Evolutionary conservation across 2,113 vertebrate species (phyloP), one percentile per base, ranked within the genome.

Genomic region (Macquaria australasica): DNA sequence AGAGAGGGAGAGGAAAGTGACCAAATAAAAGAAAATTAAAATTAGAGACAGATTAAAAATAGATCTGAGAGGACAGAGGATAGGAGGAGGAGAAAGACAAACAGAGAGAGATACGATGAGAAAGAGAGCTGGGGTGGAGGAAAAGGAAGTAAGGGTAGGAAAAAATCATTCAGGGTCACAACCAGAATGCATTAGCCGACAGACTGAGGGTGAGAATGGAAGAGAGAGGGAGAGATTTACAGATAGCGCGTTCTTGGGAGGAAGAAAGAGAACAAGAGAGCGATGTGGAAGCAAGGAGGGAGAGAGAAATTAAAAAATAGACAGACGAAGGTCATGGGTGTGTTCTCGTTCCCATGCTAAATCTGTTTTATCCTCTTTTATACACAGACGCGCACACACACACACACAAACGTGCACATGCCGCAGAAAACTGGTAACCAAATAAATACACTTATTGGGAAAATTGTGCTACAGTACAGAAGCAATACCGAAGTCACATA

Each of bases 1-100:
- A 23, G 34, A 23, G 45, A 45, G 48, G 28, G 31, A 68, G 48
- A 51, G 62, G 77, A 79, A 69, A 81, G 66, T 83, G 86, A 85
- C 76, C 84, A 74, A 87, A 87, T 78, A 81, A 75, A 79, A 85
- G 73, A 48, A 66, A 82, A 82, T 81, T 76, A 60, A 83, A 90
- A 89, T 88, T 84, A 85, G 82, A 79, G 71, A 59, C 45, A 23
- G 73, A 60, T 83, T 88, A 88, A 83, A 88, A 91, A 91, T 92
- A 90, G 84, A 89, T 79, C 9, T 71, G 51, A 75, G 58, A 77
- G 45, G 77, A 86, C 15, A 74, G 37, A 39, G 56, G 73, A 45
- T 6, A 25, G 66, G 51, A 41, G 56, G 77, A 41, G 79, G 87
- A 70, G 59, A 45, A 39, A 85, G 55, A 82, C 37, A 89, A 80